phyloP scores from a whole-genome alignment of 1,140 invertebrate species.

The Contarinia nasturtii region DNA sequence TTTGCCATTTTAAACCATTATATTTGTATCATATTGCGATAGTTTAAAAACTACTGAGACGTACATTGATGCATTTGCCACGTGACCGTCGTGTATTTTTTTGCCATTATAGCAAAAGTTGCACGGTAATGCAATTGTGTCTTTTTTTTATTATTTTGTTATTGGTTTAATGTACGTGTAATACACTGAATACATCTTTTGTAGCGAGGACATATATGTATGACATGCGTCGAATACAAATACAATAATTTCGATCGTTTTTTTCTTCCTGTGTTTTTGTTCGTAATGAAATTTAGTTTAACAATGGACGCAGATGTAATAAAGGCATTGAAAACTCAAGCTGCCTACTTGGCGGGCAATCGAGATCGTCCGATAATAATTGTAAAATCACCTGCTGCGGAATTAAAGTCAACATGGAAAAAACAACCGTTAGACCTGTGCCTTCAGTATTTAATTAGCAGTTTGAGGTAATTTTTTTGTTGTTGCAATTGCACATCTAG shows the following conservation, averaged over 20 bases:
- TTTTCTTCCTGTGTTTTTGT: background rate
- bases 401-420: conserved; percentile 26
- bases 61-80: too few species aligned
- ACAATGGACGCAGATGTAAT: conserved; percentile 27
- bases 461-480: conserved; percentile 30
- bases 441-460: conserved; percentile 34
- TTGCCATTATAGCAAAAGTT: too few species aligned
- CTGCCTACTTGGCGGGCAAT: conserved; percentile 40
- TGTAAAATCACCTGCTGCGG: conserved; percentile 25
- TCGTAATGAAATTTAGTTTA: background rate
- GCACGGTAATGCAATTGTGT: too few species aligned
- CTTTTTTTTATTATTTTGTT: too few species aligned
- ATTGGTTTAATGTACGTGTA: too few species aligned
- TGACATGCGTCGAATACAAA: background rate
- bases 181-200: too few species aligned
- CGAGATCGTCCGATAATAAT: conserved; percentile 26
- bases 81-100: too few species aligned
- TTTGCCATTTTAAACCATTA: too few species aligned
- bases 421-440: conserved; percentile 30
- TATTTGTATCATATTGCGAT: too few species aligned
- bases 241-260: background rate
- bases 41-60: too few species aligned
- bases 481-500: too few species aligned
- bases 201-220: too few species aligned
- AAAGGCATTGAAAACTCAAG: conserved; percentile 28